Conservation (phyloP, 2,797 vertebrate genomes). For the Lagodon rhomboides region DNA sequence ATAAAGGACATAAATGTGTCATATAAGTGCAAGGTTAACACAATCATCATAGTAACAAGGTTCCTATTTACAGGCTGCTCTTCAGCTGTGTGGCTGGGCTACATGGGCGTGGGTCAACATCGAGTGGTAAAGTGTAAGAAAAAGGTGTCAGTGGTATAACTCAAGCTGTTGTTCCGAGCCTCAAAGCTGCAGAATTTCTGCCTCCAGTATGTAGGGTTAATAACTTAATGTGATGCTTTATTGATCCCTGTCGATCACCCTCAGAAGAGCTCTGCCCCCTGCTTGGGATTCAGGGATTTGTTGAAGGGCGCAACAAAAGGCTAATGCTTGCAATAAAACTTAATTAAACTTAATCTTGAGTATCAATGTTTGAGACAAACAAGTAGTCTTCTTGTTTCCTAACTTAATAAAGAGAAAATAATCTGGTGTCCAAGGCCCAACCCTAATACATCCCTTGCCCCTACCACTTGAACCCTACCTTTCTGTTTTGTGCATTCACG, state of each 20-base stretch:
- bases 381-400: neutral
- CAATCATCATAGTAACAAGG: slow-evolving; percentile 38
- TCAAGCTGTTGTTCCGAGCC: slow-evolving; percentile 9
- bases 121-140: slow-evolving; percentile 35
- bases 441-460: too few species aligned
- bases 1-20: slow-evolving; percentile 1
- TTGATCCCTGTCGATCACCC: slow-evolving; percentile 35
- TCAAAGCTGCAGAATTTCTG: slow-evolving; percentile 27
- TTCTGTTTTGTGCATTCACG: too few species aligned
- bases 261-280: slow-evolving; percentile 16
- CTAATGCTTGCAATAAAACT: slow-evolving; percentile 17
- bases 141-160: slow-evolving; percentile 43
- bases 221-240: slow-evolving; percentile 37
- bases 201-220: slow-evolving; percentile 22
- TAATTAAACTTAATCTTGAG: slow-evolving; percentile 23
- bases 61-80: slow-evolving; percentile 36
- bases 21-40: slow-evolving; percentile 14
- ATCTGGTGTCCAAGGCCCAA: neutral
- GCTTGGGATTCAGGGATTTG: slow-evolving; percentile 27
- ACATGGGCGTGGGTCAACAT: slow-evolving; percentile 44
- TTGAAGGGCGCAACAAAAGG: neutral
- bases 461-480: too few species aligned
- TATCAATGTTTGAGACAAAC: neutral
- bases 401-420: neutral
- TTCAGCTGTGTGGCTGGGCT: slow-evolving; percentile 14